Conservation (phyloP, 2,113 vertebrate genomes). For the Mastomys natalensis region DNA sequence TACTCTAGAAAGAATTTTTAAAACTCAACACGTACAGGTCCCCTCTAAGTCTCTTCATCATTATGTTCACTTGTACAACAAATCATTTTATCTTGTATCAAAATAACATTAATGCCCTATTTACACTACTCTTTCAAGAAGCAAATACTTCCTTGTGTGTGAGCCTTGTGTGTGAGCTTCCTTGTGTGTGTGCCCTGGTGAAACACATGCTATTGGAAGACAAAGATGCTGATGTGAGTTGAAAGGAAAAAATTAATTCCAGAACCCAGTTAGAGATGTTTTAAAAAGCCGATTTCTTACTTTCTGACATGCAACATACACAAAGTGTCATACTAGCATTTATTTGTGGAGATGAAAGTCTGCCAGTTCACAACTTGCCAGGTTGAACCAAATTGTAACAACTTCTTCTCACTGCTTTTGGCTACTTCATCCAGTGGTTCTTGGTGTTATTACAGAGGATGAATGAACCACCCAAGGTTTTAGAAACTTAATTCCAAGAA, state of each 20-base stretch:
- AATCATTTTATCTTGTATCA: conserved; percentile 62
- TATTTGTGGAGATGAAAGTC: conserved; percentile 23
- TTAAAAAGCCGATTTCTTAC: conserved; percentile 67
- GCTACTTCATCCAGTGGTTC: conserved; percentile 45
- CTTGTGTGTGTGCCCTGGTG: conserved; percentile 63
- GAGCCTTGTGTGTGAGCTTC: conserved; percentile 44
- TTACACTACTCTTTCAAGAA: conserved; percentile 59
- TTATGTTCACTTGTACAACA: conserved; percentile 47
- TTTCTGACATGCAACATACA: conserved; percentile 59
- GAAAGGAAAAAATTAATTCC: conserved; percentile 76
- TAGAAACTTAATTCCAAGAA: conserved; percentile 64
- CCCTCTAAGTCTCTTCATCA: conserved; percentile 31
- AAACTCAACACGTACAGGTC: conserved; percentile 21
- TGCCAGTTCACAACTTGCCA: conserved; percentile 62
- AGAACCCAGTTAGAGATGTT: conserved; percentile 69
- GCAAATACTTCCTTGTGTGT: conserved; percentile 72
- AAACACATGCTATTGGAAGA: conserved; percentile 51
- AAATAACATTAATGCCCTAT: conserved; percentile 68
- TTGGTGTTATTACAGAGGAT: conserved; percentile 60
- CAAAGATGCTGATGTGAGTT: conserved; percentile 67
- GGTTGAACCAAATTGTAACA: conserved; percentile 48
- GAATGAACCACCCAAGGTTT: conserved; percentile 67
- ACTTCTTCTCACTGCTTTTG: conserved; percentile 38
- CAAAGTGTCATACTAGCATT: conserved; percentile 61
- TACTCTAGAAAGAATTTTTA: conserved; percentile 26